Conservation (phyloP, 2,888 invertebrate species). For the Noctua janthina region DNA sequence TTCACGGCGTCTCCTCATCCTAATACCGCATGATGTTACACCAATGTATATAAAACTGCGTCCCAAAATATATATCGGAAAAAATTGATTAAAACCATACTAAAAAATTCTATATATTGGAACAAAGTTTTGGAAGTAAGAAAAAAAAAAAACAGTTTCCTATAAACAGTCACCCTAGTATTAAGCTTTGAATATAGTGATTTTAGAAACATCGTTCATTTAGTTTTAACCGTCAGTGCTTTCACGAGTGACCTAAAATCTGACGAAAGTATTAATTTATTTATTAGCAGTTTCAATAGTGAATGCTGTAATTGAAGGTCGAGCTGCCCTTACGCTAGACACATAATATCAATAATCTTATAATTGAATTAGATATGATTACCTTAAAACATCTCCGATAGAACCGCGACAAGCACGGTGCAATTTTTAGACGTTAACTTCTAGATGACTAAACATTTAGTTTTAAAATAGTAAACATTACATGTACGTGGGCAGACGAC, state of each 20-base stretch:
- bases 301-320: slow-evolving; percentile 19
- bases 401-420: slow-evolving; percentile 7
- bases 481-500: slow-evolving; percentile 39
- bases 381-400: slow-evolving; percentile 37
- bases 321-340: slow-evolving; percentile 49
- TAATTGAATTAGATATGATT: slow-evolving; percentile 58
- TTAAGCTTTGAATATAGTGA: slow-evolving; percentile 68
- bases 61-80: slow-evolving; percentile 72
- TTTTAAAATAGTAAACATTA: slow-evolving; percentile 43
- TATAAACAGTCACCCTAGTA: slow-evolving; percentile 69
- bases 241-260: not conserved
- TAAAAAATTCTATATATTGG: slow-evolving; percentile 71
- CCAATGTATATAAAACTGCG: slow-evolving; percentile 65
- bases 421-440: slow-evolving; percentile 16
- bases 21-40: slow-evolving; percentile 61
- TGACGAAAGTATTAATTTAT: not conserved
- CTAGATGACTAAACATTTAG: slow-evolving; percentile 47
- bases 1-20: slow-evolving; percentile 39
- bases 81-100: slow-evolving; percentile 68
- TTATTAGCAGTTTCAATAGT: slow-evolving; percentile 1
- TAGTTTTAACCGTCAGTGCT: slow-evolving; percentile 31
- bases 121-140: slow-evolving; percentile 71
- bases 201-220: slow-evolving; percentile 54
- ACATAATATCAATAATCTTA: slow-evolving; percentile 38
- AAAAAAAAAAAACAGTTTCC: slow-evolving; percentile 64